phyloP scores from a whole-genome alignment of 2,797 vertebrate genomes.

The Brachyrhaphis roseni region DNA sequence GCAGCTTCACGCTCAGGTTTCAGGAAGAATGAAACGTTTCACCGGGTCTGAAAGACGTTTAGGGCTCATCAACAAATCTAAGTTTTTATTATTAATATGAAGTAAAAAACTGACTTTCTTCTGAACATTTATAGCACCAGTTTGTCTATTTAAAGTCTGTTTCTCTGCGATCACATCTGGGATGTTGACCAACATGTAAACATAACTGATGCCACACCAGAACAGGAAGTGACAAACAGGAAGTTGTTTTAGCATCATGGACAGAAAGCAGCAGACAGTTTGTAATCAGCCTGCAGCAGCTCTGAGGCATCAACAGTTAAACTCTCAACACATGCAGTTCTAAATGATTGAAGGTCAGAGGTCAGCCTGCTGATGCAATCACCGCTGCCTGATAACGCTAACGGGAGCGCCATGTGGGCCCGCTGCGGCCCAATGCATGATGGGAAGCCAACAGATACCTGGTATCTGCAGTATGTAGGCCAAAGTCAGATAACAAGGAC shows the following conservation, averaged over 20 bases:
- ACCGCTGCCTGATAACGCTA: conserved; percentile 8
- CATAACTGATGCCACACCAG: not conserved
- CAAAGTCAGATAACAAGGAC: conserved; percentile 12
- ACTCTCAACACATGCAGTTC: not conserved
- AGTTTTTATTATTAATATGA: too few relatives aligned
- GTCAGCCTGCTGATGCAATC: conserved; percentile 35
- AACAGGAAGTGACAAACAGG: conserved; percentile 1
- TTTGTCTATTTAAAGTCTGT: not conserved
- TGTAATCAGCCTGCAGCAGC: not conserved
- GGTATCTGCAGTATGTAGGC: conserved; percentile 17
- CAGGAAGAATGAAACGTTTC: too few relatives aligned
- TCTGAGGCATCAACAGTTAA: not conserved
- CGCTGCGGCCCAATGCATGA: conserved; percentile 17
- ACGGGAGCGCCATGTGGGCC: not conserved
- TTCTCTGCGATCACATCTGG: not conserved
- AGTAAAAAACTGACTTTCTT: too few relatives aligned
- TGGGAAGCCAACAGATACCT: conserved; percentile 39
- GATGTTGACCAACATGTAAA: not conserved
- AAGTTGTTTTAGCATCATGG: not conserved
- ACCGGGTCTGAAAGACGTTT: too few relatives aligned
- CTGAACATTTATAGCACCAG: too few relatives aligned
- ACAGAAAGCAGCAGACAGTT: not conserved
- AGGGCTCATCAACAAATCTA: too few relatives aligned
- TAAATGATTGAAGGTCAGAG: conserved; percentile 16
- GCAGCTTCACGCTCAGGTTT: too few relatives aligned